Conservation (phyloP, 53 echinoderm and acorn worm species). For the Holothuria scabra region DNA sequence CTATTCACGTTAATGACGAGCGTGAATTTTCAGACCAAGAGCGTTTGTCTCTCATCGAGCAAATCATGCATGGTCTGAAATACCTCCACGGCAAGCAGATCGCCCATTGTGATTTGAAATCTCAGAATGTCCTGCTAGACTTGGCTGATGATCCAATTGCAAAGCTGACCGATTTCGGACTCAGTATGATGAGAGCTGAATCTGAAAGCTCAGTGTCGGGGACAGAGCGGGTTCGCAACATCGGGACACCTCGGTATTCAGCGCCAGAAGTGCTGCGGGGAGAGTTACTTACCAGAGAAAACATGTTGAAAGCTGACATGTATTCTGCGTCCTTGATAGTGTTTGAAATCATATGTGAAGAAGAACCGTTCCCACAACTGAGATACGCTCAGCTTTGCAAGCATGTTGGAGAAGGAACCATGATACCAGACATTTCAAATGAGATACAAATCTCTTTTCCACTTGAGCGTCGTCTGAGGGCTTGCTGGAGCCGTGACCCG, state of each 20-base stretch:
- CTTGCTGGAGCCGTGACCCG: constrained; percentile 48
- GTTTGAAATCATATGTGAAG: constrained; percentile 59
- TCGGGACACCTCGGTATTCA: constrained; percentile 68
- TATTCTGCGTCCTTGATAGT: constrained; percentile 60
- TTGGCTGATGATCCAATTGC: constrained; percentile 29
- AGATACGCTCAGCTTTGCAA: constrained; percentile 44
- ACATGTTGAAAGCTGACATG: constrained; percentile 67
- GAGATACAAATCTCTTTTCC: constrained; percentile 24
- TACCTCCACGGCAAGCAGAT: constrained; percentile 52
- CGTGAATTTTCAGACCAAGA: constrained; percentile 22
- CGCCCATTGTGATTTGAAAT: constrained; percentile 71
- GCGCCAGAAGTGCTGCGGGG: constrained; percentile 65
- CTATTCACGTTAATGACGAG: constrained; percentile 53
- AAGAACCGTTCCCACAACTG: constrained; percentile 46
- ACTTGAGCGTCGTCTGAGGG: constrained; percentile 34
- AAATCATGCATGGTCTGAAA: constrained; percentile 52
- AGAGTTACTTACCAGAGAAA: constrained; percentile 27
- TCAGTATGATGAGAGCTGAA: constrained; percentile 63
- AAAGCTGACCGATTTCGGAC: constrained; percentile 71
- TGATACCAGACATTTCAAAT: constrained; percentile 40
- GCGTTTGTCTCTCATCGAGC: constrained; percentile 41
- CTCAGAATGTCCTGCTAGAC: constrained; percentile 58
- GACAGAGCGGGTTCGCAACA: constrained; percentile 34
- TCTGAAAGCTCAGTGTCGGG: constrained; percentile 50
- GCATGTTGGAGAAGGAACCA: constrained; percentile 21